Percentiles rank a stretch among this genome's conserved stretches.
Evolutionary conservation across 2,113 vertebrate species (phyloP).

Genomic region (Ctenomys sociabilis): DNA sequence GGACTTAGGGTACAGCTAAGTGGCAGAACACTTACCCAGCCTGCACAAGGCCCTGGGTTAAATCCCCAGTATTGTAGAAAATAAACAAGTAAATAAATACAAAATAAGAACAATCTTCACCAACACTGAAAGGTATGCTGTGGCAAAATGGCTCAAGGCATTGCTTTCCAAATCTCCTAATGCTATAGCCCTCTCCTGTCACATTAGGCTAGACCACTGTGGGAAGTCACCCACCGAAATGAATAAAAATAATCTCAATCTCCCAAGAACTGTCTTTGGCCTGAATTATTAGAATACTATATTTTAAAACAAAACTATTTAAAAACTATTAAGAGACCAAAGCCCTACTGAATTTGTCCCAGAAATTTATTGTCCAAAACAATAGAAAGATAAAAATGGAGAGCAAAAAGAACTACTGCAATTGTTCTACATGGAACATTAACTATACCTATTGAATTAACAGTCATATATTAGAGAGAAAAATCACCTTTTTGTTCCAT

Average conservation of each 20-base stretch:
- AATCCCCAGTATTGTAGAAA: not conserved
- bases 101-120: not conserved
- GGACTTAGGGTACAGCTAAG: not conserved
- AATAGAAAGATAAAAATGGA: conserved; percentile 29
- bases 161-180: not conserved
- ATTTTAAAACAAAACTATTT: conserved; percentile 29
- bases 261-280: not conserved
- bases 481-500: not conserved
- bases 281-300: not conserved
- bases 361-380: conserved; percentile 22
- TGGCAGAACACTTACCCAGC: not conserved
- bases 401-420: not conserved
- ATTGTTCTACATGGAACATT: not conserved
- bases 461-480: not conserved
- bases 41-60: not conserved
- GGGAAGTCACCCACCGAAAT: not conserved
- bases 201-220: not conserved
- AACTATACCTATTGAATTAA: not conserved
- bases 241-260: not conserved
- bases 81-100: not conserved
- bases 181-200: not conserved
- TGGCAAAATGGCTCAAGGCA: not conserved
- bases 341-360: conserved; percentile 21
- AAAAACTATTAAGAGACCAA: not conserved
- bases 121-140: not conserved